Evolutionary conservation across 1,140 invertebrate genomes (phyloP), one percentile per base, ranked within the genome.

Genomic region (Platyura marginata): DNA sequence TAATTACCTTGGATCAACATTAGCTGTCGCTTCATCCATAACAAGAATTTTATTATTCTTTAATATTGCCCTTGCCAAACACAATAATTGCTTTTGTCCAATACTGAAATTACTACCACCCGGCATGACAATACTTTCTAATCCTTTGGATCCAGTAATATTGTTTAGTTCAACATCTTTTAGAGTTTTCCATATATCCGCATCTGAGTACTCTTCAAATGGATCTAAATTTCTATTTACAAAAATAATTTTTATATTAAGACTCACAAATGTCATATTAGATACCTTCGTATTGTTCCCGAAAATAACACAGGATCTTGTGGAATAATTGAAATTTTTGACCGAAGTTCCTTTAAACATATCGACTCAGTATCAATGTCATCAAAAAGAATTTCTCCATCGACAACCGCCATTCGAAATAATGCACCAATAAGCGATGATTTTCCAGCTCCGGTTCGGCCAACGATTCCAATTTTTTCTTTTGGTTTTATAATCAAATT

Each of bases 361-460:
- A 81, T 64, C 15, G 61, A 56, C 5, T 56, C 55, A 0, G 70
- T 70, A 38, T 75, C 63, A 1, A 77, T 51, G 2, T 57, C 63
- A 44, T 78, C 74, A 42, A 86, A 75, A 3, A 57, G 49, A 36
- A 77, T 70, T 21, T 56, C 49, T 2, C 77, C 79, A 23, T 70
- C 67, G 25, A 75, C 67, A 51, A 75, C 73, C 2, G 71, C 70
- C 43, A 93, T 51, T 40, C 87, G 69, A 52, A 93, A 92, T 1
- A 93, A 56, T 1, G 84, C 79, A 21, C 78, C 66, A 42, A 91
- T 84, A 3, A 94, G 62, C 0, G 89, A 92, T 0, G 85, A 88
- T 59, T 95, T 95, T 13, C 91, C 91, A 29, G 90, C 88, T 1
- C 91, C 91, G 8, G 84, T 89, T 53, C 83, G 67, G 3, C 88